These are phyloP conservation scores for Dascillus cervinus DNA, from an alignment of 2,888 invertebrate species.

Conservation along the genomic window DNA sequence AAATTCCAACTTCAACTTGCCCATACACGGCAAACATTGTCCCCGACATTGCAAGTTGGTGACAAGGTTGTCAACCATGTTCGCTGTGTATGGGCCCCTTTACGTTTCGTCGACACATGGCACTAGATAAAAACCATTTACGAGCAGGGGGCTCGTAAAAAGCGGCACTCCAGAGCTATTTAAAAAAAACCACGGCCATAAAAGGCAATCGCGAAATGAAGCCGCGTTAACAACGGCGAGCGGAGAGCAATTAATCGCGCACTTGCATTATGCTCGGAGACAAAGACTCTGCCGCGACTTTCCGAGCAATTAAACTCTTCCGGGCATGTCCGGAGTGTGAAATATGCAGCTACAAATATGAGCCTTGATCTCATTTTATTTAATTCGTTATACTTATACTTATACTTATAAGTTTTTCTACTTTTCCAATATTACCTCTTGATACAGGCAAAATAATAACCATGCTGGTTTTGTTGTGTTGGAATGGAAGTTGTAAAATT, in stretches of 20 bases:
- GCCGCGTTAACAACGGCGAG: constrained; percentile 6
- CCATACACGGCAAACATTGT: too few species aligned
- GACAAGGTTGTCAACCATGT: too few species aligned
- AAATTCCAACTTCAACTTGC: too few species aligned
- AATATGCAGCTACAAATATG: constrained; percentile 15
- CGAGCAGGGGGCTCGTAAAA: constrained; percentile 12
- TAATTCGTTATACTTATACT: too few species aligned
- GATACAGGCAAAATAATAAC: too few species aligned
- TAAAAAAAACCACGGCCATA: constrained; percentile 2
- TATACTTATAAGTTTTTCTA: too few species aligned
- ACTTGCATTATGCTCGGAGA: constrained; percentile 14
- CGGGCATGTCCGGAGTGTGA: constrained; percentile 8
- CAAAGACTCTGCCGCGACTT: constrained; percentile 15
- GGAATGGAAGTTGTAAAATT: too few species aligned
- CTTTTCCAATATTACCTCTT: too few species aligned
- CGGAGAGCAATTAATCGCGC: constrained; percentile 17
- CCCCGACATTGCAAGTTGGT: too few species aligned
- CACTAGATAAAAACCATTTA: constrained; percentile 16
- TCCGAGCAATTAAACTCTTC: constrained; percentile 19
- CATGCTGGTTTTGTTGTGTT: too few species aligned
- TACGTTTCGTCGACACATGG: constrained; percentile 7
- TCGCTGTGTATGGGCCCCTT: too few species aligned
- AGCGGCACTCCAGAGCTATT: constrained; percentile 10
- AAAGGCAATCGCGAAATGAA: constrained; percentile 7
- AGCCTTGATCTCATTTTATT: too few species aligned